These are phyloP conservation scores for Onthophagus taurus DNA, from an alignment of 1,140 invertebrate genomes.

Conservation along the genomic window DNA sequence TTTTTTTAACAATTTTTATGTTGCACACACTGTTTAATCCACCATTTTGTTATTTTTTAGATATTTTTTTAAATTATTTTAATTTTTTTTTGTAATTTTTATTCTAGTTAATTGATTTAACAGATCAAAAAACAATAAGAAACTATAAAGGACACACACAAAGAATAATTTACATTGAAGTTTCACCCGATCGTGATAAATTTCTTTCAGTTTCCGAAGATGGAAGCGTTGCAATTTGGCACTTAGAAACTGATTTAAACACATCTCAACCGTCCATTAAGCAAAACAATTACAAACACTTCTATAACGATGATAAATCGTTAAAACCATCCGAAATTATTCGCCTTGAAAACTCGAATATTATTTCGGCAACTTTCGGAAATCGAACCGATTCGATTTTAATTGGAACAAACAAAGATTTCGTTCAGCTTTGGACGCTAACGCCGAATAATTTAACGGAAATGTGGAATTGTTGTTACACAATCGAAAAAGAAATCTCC, in stretches of 20 bases:
- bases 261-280: neutral
- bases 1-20: too few species aligned
- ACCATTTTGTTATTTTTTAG: conserved; percentile 1
- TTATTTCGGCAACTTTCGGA: conserved; percentile 13
- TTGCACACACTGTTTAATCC: too few species aligned
- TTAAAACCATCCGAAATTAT: neutral
- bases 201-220: conserved; percentile 19
- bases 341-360: neutral
- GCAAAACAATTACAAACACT: neutral
- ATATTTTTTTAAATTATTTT: neutral
- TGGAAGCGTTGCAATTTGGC: conserved; percentile 17
- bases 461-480: too few species aligned
- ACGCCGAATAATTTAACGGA: neutral
- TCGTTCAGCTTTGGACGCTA: neutral
- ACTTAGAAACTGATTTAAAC: neutral
- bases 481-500: neutral
- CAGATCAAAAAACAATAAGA: conserved; percentile 8
- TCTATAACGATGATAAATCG: neutral
- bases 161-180: conserved; percentile 7
- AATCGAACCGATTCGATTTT: neutral
- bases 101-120: conserved; percentile 17
- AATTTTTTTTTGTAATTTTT: conserved; percentile 3
- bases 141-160: conserved; percentile 14
- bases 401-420: neutral
- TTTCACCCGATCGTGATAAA: neutral